Base-by-base conservation (phyloP, 2,888 invertebrate genomes). In the Eumacrocentrus americanus region DNA sequence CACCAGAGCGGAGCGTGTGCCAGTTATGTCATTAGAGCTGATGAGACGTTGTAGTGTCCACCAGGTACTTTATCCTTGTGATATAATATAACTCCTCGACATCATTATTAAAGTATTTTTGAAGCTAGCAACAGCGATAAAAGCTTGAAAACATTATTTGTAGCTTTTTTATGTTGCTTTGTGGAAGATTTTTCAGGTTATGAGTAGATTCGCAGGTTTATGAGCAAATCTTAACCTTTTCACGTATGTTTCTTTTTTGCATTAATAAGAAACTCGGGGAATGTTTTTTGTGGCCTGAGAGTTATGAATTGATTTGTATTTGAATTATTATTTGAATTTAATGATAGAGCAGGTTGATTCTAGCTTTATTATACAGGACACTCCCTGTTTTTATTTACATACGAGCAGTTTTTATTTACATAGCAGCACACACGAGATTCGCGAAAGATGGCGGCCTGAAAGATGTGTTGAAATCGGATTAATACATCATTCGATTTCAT, bases 381-480 rank as follows among this genome's bases (percentile, higher is more conserved):
- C 62, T 63, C 62, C 62, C 60, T 57, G 57, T 63, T 63, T 63
- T 56, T 54, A 44, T 58, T 58, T 58, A 52, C 52, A 25, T 48
- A 58, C 23, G n/a, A 35, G 14, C 48, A n/a, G n/a, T n/a, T n/a
- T n/a, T n/a, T n/a, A n/a, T n/a, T n/a, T n/a, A n/a, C n/a, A n/a
- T n/a, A n/a, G 16, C 51, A 35, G 18, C 42, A 7, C 2, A 14
- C 22, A 35, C 29, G 23, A 20, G 34, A 50, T 42, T 48, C 40
- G 16, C 25, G 23, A 47, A 60, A 60, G 47, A 60, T 60, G 59
- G 59, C 59, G 59, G 59, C 34, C 5, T 16, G 16, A 48, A n/a
- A n/a, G n/a, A 29, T 50, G 35, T 5, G 6, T 18, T 40, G 25
- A 42, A 42, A 22, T 11, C n/a, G n/a, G 12, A 38, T 29, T 42